Evolutionary conservation across 2,797 vertebrate species (phyloP), one percentile per base, ranked within the genome.

Genomic region (Crax fasciolata): DNA sequence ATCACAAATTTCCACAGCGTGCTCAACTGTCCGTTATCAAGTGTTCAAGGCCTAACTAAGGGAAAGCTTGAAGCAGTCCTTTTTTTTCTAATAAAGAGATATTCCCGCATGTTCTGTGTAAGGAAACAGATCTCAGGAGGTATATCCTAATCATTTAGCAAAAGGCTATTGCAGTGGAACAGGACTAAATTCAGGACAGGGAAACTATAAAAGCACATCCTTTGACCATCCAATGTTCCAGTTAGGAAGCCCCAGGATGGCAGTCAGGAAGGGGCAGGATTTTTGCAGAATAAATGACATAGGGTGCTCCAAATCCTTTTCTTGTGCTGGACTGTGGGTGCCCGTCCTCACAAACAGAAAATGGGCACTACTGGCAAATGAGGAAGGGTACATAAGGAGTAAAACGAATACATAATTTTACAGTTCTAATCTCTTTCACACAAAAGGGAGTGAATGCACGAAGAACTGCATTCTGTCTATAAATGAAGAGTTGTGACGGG

Each of bases 31-130:
- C 48, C 90, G 55, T 41, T 62, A 44, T 0, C 20, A 85, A 58
- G 25, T 74, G 55, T 82, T 91, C 52, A 89, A 52, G 52, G 59
- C 72, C 46, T 19, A 90, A 70, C 48, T 94, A 70, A 90, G 38
- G 89, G n/a, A 92, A 21, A 78, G 79, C 21, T 89, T 94, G 75
- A 92, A 93, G 84, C 18, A 71, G 32, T 62, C 51, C 27, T n/a
- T 14, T 49, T 48, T 58, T 58, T 21, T 35, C 75, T 9, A 78
- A 70, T 54, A 84, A 92, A 59, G 52, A 83, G 16, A 93, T 17
- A 84, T 6, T 80, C 55, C 59, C 87, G 41, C 68, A 66, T 17
- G 23, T 28, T 79, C 63, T 66, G 8, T 41, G 15, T 38, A 70
- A 62, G 32, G 59, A 93, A 88, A n/a, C 15, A 57, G 48, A 71